phyloP scores from a whole-genome alignment of 2,797 vertebrate genomes.

The Lepidocolaptes lacrymiger region DNA sequence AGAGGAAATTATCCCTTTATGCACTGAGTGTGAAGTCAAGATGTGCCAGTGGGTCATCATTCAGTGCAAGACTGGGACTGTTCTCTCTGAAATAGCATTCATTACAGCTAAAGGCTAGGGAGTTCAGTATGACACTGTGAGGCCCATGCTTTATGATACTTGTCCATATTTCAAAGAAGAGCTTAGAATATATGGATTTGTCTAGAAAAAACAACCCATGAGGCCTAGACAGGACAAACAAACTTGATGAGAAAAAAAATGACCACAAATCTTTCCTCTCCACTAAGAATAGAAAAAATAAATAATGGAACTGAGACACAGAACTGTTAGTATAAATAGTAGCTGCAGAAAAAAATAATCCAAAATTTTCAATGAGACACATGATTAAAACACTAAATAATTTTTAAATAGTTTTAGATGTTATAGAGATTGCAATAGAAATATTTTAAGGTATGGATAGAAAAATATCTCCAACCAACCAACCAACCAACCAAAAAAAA shows the following conservation, averaged over 20 bases:
- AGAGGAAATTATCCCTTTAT: not conserved
- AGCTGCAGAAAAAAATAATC: accelerated
- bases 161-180: not conserved
- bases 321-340: not conserved
- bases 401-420: not conserved
- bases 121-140: not conserved
- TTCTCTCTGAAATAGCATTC: not conserved
- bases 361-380: accelerated
- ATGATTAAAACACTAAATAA: not conserved
- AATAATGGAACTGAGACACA: not conserved
- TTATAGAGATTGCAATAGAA: not conserved
- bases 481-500: not conserved
- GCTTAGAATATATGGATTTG: not conserved
- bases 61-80: not conserved
- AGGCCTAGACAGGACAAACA: not conserved
- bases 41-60: not conserved
- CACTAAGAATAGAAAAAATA: not conserved
- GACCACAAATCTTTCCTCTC: not conserved
- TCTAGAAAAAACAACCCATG: not conserved
- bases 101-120: not conserved
- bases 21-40: not conserved
- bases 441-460: not conserved
- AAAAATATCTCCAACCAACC: not conserved
- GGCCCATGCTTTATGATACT: not conserved
- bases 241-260: not conserved